phyloP scores from a whole-genome alignment of 2,888 invertebrate genomes.

The Lochmaea crataegi region DNA sequence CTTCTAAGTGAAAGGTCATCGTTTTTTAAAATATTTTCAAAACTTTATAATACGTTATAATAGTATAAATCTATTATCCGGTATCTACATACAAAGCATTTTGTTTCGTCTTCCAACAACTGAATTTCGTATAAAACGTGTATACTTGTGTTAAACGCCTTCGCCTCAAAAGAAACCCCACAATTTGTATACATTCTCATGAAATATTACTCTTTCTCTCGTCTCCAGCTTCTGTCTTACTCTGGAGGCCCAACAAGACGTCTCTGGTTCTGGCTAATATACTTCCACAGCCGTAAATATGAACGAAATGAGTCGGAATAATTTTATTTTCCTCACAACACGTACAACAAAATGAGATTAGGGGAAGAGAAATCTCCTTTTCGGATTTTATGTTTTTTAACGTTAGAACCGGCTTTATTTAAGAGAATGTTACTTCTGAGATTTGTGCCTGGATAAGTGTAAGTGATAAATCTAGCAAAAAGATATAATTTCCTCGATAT shows the following conservation, averaged over 20 bases:
- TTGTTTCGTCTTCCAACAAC: neutral
- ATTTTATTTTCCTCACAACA: constrained; percentile 51
- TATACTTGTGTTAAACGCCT: neutral
- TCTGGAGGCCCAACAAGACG: constrained; percentile 34
- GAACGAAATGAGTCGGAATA: constrained; percentile 52
- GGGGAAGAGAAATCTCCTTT: constrained; percentile 36
- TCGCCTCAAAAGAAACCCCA: constrained; percentile 6
- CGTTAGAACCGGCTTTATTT: constrained; percentile 21
- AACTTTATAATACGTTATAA: too few relatives aligned
- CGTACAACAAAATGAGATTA: constrained; percentile 42
- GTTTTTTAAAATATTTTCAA: too few relatives aligned
- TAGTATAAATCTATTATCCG: too few relatives aligned
- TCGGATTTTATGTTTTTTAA: constrained; percentile 41
- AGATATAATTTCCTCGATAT: neutral
- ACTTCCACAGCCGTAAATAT: constrained; percentile 51
- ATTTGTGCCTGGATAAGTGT: constrained; percentile 22
- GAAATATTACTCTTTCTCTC: constrained; percentile 12
- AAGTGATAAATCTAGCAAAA: constrained; percentile 11
- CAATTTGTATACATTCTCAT: constrained; percentile 19
- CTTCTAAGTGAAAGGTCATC: too few relatives aligned
- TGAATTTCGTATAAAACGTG: neutral
- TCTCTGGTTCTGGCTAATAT: constrained; percentile 51
- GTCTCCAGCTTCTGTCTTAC: constrained; percentile 13
- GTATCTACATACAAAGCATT: neutral
- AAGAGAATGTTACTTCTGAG: constrained; percentile 27